Evolutionary conservation across 2,113 vertebrate species (phyloP).

Genomic region (Anhinga rufa): DNA sequence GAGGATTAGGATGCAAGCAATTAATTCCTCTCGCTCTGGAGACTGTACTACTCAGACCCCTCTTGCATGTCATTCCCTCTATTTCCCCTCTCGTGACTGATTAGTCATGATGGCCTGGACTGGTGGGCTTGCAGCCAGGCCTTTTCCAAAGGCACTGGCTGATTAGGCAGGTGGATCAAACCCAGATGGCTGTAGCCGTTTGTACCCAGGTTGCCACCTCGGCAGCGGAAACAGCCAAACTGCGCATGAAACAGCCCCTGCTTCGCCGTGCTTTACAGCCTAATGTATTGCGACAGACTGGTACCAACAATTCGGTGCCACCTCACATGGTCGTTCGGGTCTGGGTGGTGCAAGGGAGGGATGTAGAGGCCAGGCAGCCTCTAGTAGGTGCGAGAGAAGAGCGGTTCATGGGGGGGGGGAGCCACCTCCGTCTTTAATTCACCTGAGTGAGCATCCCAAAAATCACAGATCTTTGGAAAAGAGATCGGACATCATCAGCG

Average conservation of each 20-base stretch:
- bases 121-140: not conserved
- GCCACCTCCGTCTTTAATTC: not conserved
- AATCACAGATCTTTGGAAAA: not conserved
- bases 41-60: not conserved
- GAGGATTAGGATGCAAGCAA: not conserved
- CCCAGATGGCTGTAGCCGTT: not conserved
- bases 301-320: accelerated
- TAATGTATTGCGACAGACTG: not conserved
- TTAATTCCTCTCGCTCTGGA: not conserved
- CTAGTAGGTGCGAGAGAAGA: not conserved
- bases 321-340: not conserved
- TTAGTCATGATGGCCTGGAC: not conserved
- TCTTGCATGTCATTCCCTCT: not conserved
- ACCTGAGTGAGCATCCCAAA: not conserved
- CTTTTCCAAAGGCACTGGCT: not conserved
- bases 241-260: accelerated
- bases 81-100: not conserved
- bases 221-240: not conserved
- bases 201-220: not conserved
- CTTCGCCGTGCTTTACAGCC: not conserved
- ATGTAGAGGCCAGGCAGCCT: not conserved
- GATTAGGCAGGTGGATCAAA: not conserved
- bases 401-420: accelerated
- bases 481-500: not conserved
- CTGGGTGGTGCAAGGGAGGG: not conserved